These are phyloP conservation scores for Chelonoidis abingdonii DNA, from an alignment of 2,113 vertebrate species.

Conservation along the genomic window DNA sequence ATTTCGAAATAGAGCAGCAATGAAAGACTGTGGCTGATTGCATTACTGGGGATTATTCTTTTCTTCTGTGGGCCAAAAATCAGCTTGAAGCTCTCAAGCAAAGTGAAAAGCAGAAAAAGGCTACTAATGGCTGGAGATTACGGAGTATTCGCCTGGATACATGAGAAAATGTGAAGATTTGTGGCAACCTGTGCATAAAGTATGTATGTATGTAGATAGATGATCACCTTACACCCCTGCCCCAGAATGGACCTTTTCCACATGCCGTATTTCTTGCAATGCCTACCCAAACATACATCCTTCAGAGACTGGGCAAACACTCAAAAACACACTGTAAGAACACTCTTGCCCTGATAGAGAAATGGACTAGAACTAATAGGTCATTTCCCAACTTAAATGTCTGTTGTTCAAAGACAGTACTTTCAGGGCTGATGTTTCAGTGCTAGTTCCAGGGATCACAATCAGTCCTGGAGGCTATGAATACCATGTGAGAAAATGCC, in stretches of 20 bases:
- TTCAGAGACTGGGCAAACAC: not conserved
- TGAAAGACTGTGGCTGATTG: not conserved
- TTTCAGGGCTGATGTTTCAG: not conserved
- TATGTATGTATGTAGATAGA: not conserved
- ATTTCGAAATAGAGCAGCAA: not conserved
- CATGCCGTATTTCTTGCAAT: not conserved
- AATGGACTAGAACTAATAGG: not conserved
- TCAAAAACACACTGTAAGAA: not conserved
- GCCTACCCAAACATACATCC: not conserved
- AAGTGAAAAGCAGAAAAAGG: not conserved
- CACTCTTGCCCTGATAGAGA: not conserved
- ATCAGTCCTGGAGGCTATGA: not conserved
- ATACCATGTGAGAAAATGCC: accelerated
- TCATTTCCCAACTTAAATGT: not conserved
- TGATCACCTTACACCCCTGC: not conserved
- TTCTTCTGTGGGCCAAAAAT: not conserved
- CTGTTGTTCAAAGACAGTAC: accelerated
- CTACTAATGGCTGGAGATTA: not conserved
- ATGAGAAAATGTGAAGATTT: not conserved
- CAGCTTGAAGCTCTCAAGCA: not conserved
- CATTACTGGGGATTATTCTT: not conserved
- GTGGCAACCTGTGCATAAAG: not conserved
- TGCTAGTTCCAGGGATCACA: not conserved
- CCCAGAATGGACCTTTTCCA: not conserved
- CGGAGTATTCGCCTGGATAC: not conserved